A percentile compares a stretch with the other conserved stretches of the same genome.
These are phyloP conservation scores for Tiliacea citrago DNA, from an alignment of 2,888 invertebrate species.

Conservation along the genomic window DNA sequence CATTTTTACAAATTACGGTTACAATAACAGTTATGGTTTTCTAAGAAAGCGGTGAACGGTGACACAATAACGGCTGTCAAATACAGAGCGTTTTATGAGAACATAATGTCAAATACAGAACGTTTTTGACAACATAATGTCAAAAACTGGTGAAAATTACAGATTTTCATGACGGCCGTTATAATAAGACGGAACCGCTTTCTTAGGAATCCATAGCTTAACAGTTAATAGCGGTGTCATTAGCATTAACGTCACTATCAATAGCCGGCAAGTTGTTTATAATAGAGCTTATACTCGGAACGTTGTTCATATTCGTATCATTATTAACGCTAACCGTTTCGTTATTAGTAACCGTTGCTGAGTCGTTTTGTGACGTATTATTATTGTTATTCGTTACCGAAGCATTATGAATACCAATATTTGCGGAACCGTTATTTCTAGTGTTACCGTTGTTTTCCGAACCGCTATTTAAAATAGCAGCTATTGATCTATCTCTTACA, in stretches of 20 bases:
- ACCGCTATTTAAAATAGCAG: constrained; percentile 28
- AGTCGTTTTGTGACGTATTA: constrained; percentile 14
- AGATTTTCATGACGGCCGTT: not conserved
- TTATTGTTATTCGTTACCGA: constrained; percentile 43
- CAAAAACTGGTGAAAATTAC: not conserved
- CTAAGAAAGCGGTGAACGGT: not conserved
- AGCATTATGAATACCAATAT: constrained; percentile 25
- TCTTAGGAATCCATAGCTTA: constrained; percentile 6
- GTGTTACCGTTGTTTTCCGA: not conserved
- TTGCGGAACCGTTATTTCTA: constrained; percentile 31
- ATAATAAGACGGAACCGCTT: not conserved
- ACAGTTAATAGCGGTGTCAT: constrained; percentile 70
- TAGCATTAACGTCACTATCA: constrained; percentile 85
- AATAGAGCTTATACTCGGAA: constrained; percentile 74
- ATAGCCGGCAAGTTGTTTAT: constrained; percentile 86
- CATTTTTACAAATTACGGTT: constrained; percentile 6
- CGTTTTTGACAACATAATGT: too few species aligned
- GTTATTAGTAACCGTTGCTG: constrained; percentile 38
- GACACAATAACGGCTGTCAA: too few species aligned
- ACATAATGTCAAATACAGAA: too few species aligned
- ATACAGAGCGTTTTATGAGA: too few species aligned
- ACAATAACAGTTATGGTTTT: constrained; percentile 7
- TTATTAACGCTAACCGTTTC: constrained; percentile 45
- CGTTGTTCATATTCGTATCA: constrained; percentile 55
- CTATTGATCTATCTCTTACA: constrained; percentile 59